phyloP scores from a whole-genome alignment of 2,113 vertebrate species.

The Semicossyphus pulcher region DNA sequence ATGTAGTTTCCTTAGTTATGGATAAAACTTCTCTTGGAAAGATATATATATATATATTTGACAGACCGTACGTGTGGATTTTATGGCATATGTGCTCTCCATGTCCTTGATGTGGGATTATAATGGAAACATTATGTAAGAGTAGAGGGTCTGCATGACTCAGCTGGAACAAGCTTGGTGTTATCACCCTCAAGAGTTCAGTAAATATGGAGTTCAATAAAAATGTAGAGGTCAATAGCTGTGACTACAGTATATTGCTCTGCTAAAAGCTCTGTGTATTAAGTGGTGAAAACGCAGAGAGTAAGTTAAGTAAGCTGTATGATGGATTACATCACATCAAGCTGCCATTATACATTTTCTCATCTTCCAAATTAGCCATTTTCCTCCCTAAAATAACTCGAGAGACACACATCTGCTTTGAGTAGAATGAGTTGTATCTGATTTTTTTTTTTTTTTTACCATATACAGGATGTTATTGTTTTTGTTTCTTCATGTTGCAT shows the following conservation, averaged over 20 bases:
- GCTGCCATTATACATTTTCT: not conserved
- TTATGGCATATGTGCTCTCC: slow-evolving; percentile 20
- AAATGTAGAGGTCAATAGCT: slow-evolving; percentile 49
- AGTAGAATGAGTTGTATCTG: not conserved
- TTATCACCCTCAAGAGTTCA: slow-evolving; percentile 53
- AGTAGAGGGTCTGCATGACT: slow-evolving; percentile 39
- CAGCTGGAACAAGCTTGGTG: slow-evolving; percentile 30
- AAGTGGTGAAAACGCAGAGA: slow-evolving; percentile 22
- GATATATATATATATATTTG: not conserved
- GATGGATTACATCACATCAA: not conserved
- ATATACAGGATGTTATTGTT: not conserved
- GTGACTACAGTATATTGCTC: slow-evolving; percentile 32
- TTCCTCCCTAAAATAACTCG: not conserved
- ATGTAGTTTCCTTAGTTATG: not conserved
- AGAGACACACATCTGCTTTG: not conserved
- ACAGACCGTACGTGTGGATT: not conserved
- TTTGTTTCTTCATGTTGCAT: not conserved
- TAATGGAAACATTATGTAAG: slow-evolving; percentile 43
- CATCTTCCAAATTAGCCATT: not conserved
- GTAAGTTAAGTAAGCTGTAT: slow-evolving; percentile 1
- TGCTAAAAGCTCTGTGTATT: slow-evolving; percentile 38
- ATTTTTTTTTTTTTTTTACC: no score
- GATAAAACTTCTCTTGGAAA: not conserved
- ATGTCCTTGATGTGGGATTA: slow-evolving; percentile 25
- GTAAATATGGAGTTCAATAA: slow-evolving; percentile 55